phyloP scores from a whole-genome alignment of 2,888 invertebrate species.

The Yponomeuta plumbellus region DNA sequence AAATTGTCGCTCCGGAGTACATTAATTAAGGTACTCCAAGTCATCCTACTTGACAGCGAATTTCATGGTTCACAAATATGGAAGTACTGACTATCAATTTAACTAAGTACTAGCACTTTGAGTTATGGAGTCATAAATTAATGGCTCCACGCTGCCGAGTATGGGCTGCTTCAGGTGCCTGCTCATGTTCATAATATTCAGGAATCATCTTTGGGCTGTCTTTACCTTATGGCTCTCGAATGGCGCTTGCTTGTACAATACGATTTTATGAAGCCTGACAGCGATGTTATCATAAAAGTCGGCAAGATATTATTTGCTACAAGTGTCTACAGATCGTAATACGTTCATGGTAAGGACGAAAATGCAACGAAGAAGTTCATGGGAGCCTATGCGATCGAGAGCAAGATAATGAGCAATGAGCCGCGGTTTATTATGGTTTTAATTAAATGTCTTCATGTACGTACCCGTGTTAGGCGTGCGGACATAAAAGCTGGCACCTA shows the following conservation, averaged over 20 bases:
- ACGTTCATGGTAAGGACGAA: not conserved
- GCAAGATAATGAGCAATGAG: slow-evolving; percentile 33
- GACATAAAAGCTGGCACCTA: slow-evolving; percentile 14
- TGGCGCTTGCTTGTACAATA: not conserved
- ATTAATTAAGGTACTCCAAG: slow-evolving; percentile 10
- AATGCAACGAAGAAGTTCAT: not conserved
- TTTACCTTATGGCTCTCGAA: not conserved
- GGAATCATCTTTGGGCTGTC: not conserved
- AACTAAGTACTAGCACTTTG: slow-evolving; percentile 4
- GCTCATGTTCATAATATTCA: not conserved
- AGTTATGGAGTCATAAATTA: slow-evolving; percentile 8
- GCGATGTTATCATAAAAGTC: slow-evolving; percentile 33
- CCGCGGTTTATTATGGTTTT: slow-evolving; percentile 35
- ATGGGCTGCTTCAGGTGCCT: not conserved
- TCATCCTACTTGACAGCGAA: slow-evolving; percentile 10
- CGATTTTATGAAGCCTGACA: slow-evolving; percentile 7
- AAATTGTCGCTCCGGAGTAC: slow-evolving; percentile 14
- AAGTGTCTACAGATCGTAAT: not conserved
- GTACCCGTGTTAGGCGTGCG: not conserved
- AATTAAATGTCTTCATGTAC: slow-evolving; percentile 39
- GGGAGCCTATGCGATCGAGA: slow-evolving; percentile 29
- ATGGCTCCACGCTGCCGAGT: not conserved
- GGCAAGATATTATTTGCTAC: slow-evolving; percentile 16
- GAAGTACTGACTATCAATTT: not conserved
- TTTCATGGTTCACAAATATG: slow-evolving; percentile 9